Evolutionary conservation across 2,888 invertebrate genomes (phyloP).

Genomic region (Zeuzera pyrina): DNA sequence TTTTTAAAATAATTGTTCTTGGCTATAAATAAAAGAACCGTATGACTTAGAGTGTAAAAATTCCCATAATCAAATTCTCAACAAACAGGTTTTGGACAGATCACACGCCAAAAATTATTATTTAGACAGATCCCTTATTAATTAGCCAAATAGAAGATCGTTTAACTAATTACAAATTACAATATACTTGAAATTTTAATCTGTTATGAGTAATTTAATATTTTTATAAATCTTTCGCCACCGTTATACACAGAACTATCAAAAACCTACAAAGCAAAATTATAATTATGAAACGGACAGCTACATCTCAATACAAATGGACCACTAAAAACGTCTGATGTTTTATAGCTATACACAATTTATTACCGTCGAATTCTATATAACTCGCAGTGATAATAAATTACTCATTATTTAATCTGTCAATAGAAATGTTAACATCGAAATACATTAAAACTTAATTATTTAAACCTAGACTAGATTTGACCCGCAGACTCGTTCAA

Average conservation of each 20-base stretch:
- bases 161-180: constrained; percentile 17
- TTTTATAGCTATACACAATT: constrained; percentile 1
- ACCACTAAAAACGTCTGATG: constrained; percentile 1
- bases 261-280: background rate
- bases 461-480: constrained; percentile 14
- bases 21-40: too few relatives aligned
- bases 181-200: constrained; percentile 11
- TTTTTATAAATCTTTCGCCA: constrained; percentile 6
- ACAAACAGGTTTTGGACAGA: too few relatives aligned
- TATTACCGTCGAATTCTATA: background rate
- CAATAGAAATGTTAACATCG: constrained; percentile 8
- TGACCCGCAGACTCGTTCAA: too few relatives aligned
- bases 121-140: constrained; percentile 16
- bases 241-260: constrained; percentile 14
- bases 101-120: constrained; percentile 6
- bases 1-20: too few relatives aligned
- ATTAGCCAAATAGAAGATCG: constrained; percentile 15
- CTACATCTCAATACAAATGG: constrained; percentile 9
- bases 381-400: constrained; percentile 1
- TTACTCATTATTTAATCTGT: constrained; percentile 4
- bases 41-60: too few relatives aligned
- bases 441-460: constrained; percentile 10
- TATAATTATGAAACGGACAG: constrained; percentile 8
- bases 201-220: constrained; percentile 1
- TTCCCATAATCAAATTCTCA: too few relatives aligned